Conservation (phyloP, 2,888 invertebrate genomes). For the Chymomyza caudatula region DNA sequence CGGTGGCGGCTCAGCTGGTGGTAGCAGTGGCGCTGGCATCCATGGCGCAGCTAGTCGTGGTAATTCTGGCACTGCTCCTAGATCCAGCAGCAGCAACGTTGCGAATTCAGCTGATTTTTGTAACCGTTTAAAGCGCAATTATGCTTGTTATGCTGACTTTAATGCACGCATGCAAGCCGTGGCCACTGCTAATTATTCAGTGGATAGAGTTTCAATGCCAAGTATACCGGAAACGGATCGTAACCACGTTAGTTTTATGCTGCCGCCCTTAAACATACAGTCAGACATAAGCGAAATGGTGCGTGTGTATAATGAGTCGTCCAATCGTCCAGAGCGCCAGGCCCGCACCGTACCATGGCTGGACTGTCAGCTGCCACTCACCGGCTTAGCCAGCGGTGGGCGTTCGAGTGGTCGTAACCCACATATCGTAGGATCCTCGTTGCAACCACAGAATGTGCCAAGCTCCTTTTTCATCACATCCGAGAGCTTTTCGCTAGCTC, state of each 20-base stretch:
- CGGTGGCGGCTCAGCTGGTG: background rate
- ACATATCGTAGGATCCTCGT: slow-evolving; percentile 21
- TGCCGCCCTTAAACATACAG: background rate
- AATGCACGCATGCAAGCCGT: too few relatives aligned
- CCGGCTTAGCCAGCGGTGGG: background rate
- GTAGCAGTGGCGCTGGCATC: background rate
- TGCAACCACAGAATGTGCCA: slow-evolving; percentile 12
- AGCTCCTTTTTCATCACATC: slow-evolving; percentile 18
- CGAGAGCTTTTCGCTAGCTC: slow-evolving; percentile 4
- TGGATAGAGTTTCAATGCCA: background rate
- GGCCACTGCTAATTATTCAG: too few relatives aligned
- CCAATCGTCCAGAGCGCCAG: background rate
- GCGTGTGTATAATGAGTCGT: slow-evolving; percentile 20
- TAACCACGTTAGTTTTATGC: slow-evolving; percentile 4
- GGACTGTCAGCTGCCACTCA: background rate
- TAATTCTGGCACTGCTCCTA: background rate
- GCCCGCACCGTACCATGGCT: slow-evolving; percentile 10
- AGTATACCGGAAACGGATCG: slow-evolving; percentile 18
- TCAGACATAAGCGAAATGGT: slow-evolving; percentile 18
- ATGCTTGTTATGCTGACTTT: too few relatives aligned
- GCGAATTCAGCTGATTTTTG: too few relatives aligned
- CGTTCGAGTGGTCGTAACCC: slow-evolving; percentile 28
- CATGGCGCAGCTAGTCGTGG: background rate
- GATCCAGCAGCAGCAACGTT: too few relatives aligned
- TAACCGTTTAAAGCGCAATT: too few relatives aligned